These are phyloP conservation scores for Machaerirhynchus nigripectus DNA, from an alignment of 2,113 vertebrate species.

Conservation along the genomic window DNA sequence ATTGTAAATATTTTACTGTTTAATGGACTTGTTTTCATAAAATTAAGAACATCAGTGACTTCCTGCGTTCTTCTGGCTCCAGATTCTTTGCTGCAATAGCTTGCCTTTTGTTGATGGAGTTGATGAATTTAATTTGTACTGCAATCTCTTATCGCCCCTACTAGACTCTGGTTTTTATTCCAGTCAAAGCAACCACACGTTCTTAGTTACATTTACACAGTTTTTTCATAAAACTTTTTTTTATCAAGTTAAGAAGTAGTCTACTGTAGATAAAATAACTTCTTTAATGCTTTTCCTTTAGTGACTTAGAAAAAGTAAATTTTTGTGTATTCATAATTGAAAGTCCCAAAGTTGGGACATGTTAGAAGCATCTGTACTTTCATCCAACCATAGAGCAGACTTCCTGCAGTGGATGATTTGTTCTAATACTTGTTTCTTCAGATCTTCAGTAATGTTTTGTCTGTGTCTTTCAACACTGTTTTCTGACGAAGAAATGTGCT, in stretches of 20 bases:
- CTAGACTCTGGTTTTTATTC: neutral
- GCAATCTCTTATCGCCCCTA: rapidly evolving
- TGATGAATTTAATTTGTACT: neutral
- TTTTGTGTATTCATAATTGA: neutral
- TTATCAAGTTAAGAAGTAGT: neutral
- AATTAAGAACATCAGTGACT: neutral
- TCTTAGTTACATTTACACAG: neutral
- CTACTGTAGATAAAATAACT: neutral
- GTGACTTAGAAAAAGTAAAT: neutral
- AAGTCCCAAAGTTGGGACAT: rapidly evolving
- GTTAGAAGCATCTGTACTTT: neutral
- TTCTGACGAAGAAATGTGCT: neutral
- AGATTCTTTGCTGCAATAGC: neutral
- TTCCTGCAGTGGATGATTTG: neutral
- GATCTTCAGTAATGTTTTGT: neutral
- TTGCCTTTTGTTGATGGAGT: neutral
- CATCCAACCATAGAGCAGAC: neutral
- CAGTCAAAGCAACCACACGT: neutral
- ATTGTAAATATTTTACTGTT: neutral
- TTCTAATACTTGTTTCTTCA: neutral
- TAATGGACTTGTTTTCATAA: neutral
- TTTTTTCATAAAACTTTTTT: neutral
- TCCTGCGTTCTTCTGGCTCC: neutral
- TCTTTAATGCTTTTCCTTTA: neutral
- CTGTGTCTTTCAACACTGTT: neutral